Conservation (phyloP, 1,140 invertebrate species). For the Papilio xuthus region DNA sequence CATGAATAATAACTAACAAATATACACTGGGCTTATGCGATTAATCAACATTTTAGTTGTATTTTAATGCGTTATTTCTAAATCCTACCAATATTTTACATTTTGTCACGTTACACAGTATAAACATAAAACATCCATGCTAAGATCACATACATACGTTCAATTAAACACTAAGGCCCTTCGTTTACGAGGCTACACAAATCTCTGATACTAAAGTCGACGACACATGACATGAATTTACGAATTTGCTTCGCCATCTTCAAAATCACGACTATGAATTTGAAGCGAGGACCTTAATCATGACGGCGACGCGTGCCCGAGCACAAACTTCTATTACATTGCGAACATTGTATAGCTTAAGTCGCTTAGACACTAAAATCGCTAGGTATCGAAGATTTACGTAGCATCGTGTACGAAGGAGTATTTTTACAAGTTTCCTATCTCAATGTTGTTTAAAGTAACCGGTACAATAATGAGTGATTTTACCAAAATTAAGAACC, state of each 20-base stretch:
- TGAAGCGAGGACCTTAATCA: no score
- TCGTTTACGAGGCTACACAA: no score
- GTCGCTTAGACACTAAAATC: no score
- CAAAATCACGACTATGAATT: no score
- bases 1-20: background rate
- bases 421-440: constrained; percentile 5
- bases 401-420: no score
- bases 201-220: no score
- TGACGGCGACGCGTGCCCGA: no score
- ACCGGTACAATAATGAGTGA: background rate
- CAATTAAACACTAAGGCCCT: background rate
- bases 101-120: background rate
- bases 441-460: background rate
- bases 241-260: no score
- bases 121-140: background rate
- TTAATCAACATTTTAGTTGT: background rate
- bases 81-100: background rate
- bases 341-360: no score
- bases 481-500: background rate
- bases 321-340: no score
- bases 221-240: no score
- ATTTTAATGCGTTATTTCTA: background rate
- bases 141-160: background rate
- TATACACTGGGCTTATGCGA: background rate
- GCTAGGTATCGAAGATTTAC: no score